phyloP scores from a whole-genome alignment of 2,888 invertebrate species.

The Caenorhabditis macrosperma region DNA sequence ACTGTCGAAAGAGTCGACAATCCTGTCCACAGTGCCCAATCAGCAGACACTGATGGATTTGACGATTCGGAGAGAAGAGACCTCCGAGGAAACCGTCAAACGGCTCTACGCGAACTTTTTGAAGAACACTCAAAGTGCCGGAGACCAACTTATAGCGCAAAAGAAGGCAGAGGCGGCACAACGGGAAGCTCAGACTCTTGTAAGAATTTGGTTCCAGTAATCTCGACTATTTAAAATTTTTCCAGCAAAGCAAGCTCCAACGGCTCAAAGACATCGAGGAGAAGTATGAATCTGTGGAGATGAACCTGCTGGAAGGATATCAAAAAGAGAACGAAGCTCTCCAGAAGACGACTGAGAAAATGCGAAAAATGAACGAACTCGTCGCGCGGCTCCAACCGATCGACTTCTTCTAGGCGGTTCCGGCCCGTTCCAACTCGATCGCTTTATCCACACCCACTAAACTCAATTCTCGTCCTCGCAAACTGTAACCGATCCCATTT shows the following conservation, averaged over 20 bases:
- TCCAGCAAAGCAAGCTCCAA: neutral
- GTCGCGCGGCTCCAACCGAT: neutral
- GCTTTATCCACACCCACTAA: no score
- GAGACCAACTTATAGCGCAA: neutral
- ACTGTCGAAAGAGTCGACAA: neutral
- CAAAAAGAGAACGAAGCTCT: neutral
- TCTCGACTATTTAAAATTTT: neutral
- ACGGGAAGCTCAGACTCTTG: neutral
- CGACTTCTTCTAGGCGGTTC: neutral
- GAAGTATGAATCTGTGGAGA: neutral
- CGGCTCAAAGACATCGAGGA: neutral
- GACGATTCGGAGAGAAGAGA: conserved; percentile 1
- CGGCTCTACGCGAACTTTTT: conserved; percentile 17
- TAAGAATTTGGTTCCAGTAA: neutral
- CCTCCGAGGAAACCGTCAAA: neutral
- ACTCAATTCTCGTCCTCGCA: no score
- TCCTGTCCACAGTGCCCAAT: neutral
- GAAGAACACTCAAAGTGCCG: conserved; percentile 12
- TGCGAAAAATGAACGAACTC: neutral
- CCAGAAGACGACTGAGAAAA: neutral
- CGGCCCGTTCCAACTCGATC: no score
- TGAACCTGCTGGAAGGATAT: neutral
- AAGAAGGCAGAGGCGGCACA: neutral
- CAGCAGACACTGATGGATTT: neutral
- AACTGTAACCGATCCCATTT: no score